Percentiles rank a stretch among this genome's conserved stretches.
phyloP scores from a whole-genome alignment of 1,140 invertebrate genomes.

The Andricus grossulariae region DNA sequence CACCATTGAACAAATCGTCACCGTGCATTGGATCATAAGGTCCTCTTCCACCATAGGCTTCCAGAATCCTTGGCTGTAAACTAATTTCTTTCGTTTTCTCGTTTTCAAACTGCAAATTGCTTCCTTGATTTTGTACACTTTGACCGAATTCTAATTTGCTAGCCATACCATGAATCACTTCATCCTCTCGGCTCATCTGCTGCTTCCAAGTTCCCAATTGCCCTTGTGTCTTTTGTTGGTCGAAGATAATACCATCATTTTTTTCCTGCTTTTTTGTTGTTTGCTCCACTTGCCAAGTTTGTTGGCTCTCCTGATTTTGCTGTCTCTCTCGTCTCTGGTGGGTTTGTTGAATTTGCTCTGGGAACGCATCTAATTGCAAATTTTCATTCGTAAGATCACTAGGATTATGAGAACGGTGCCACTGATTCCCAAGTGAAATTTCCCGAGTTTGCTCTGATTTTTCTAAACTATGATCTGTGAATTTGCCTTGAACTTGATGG shows the following conservation, averaged over 20 bases:
- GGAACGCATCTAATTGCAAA: not conserved
- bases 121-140: slow-evolving; percentile 29
- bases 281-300: slow-evolving; percentile 11
- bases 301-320: not conserved
- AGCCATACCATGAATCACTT: not conserved
- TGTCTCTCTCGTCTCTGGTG: no score
- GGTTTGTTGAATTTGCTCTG: not conserved
- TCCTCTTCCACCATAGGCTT: slow-evolving; percentile 64
- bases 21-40: slow-evolving; percentile 52
- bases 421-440: slow-evolving; percentile 25
- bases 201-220: slow-evolving; percentile 33
- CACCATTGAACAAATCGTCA: slow-evolving; percentile 54
- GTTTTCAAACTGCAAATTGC: slow-evolving; percentile 16
- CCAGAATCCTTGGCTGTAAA: slow-evolving; percentile 57
- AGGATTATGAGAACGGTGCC: slow-evolving; percentile 6
- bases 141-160: slow-evolving; percentile 40
- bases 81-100: slow-evolving; percentile 32
- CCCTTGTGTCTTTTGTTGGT: slow-evolving; percentile 6
- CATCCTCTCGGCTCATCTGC: not conserved
- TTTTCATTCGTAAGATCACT: not conserved
- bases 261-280: slow-evolving; percentile 7
- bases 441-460: not conserved
- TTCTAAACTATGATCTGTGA: not conserved
- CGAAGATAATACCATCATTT: slow-evolving; percentile 8
- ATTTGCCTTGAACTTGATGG: not conserved